Evolutionary conservation across 2,113 vertebrate genomes (phyloP).

Genomic region (Pteropus alecto): DNA sequence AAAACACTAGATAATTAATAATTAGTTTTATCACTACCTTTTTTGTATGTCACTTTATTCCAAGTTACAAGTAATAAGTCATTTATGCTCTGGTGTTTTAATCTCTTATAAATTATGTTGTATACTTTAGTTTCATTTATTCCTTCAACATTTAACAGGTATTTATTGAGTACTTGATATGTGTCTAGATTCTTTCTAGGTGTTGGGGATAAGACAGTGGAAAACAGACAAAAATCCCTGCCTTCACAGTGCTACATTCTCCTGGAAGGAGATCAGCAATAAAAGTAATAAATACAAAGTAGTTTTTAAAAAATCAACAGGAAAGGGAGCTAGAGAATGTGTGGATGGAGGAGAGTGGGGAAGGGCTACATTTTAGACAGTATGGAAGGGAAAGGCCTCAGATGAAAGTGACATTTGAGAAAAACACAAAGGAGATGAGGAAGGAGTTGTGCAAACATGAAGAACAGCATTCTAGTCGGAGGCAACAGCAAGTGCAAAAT

Average conservation of each 20-base stretch:
- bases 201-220: not conserved
- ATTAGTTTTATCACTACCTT: not conserved
- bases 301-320: not conserved
- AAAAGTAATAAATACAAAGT: not conserved
- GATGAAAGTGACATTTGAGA: not conserved
- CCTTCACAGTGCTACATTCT: not conserved
- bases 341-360: not conserved
- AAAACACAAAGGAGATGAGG: not conserved
- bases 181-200: not conserved
- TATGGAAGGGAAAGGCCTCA: not conserved
- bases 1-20: not conserved
- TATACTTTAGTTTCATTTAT: not conserved
- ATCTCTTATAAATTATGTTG: not conserved
- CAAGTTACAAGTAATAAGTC: not conserved
- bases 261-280: not conserved
- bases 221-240: not conserved
- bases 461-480: not conserved
- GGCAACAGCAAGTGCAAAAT: not conserved
- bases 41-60: not conserved
- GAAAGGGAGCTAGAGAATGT: not conserved
- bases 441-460: not conserved
- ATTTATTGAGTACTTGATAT: not conserved
- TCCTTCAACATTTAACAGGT: not conserved
- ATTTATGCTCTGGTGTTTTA: not conserved
- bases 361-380: not conserved